A percentile compares a stretch with the other conserved stretches of the same genome.
Conservation (phyloP, 2,113 vertebrate genomes). For the Gopherus evgoodei region DNA sequence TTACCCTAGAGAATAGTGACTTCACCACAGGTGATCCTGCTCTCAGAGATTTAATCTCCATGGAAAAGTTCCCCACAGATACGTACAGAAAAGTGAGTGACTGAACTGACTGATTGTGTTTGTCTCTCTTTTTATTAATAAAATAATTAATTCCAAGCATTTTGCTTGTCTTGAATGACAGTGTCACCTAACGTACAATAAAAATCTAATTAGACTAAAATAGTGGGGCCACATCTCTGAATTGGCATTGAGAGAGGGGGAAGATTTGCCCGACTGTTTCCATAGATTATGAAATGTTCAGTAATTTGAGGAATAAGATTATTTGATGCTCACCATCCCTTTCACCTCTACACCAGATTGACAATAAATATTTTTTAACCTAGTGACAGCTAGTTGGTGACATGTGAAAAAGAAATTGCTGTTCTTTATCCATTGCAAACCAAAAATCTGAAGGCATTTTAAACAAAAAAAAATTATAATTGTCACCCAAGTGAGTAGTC, state of each 20-base stretch:
- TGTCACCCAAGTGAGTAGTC: not conserved
- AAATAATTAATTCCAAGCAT: not conserved
- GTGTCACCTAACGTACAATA: not conserved
- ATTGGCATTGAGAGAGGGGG: not conserved
- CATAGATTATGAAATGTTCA: not conserved
- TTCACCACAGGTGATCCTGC: too few relatives aligned
- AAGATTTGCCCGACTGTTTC: not conserved
- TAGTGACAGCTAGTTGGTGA: accelerated
- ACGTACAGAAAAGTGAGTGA: not conserved
- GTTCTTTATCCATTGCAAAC: not conserved
- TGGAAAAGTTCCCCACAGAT: not conserved
- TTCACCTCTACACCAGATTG: not conserved
- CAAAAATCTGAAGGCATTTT: not conserved
- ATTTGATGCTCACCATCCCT: not conserved
- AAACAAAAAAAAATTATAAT: not conserved
- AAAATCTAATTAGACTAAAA: not conserved
- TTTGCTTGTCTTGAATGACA: too few relatives aligned
- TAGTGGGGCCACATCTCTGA: not conserved
- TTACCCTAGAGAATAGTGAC: too few relatives aligned
- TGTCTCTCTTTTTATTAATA: not conserved
- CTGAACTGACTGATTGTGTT: not conserved
- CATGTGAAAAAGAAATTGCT: accelerated
- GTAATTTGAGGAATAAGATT: not conserved
- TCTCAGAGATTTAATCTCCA: not conserved
- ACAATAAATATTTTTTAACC: not conserved